Evolutionary conservation across 2,888 invertebrate species (phyloP).

Genomic region (Tenthredo notha): DNA sequence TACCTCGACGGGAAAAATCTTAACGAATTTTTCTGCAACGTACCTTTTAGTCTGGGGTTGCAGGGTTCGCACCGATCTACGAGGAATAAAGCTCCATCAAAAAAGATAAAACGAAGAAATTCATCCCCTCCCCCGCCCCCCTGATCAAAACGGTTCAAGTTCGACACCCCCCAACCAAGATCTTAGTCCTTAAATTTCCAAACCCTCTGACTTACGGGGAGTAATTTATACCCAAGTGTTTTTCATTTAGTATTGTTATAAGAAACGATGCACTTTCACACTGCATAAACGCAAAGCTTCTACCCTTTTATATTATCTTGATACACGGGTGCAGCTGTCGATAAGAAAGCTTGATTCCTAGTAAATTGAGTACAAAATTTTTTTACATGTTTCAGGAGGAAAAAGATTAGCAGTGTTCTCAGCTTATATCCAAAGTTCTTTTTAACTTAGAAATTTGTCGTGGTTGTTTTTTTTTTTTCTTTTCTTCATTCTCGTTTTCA

Average conservation of each 20-base stretch:
- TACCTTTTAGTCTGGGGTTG: background rate
- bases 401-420: background rate
- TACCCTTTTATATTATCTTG: background rate
- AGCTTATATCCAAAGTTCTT: background rate
- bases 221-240: constrained; percentile 32
- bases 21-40: constrained; percentile 48
- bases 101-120: constrained; percentile 1
- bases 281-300: background rate
- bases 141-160: background rate
- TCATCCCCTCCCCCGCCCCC: too few species aligned
- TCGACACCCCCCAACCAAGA: background rate
- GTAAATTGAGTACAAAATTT: background rate
- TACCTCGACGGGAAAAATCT: constrained; percentile 52
- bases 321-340: background rate
- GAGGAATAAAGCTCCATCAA: background rate
- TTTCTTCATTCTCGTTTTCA: background rate
- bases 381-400: background rate
- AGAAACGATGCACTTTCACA: constrained; percentile 17
- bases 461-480: background rate
- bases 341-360: background rate
- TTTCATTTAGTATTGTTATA: constrained; percentile 35
- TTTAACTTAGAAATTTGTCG: background rate
- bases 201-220: background rate
- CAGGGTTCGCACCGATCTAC: background rate
- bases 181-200: background rate